Evolutionary conservation across 2,888 invertebrate species (phyloP).

Genomic region (Dasysyrphus albostriatus): DNA sequence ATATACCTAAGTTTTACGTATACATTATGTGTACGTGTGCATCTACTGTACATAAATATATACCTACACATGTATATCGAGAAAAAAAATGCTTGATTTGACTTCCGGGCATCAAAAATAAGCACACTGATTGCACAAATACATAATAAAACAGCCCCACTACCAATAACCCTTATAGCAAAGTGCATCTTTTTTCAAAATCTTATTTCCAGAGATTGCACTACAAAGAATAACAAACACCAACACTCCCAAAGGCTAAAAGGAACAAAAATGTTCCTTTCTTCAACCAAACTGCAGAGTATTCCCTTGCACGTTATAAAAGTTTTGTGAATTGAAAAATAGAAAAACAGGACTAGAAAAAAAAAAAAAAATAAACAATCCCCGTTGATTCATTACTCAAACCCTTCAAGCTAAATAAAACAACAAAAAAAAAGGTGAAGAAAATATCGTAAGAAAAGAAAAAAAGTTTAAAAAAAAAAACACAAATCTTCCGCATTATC

Average conservation of each 20-base stretch:
- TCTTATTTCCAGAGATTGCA: slow-evolving; percentile 29
- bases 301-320: neutral
- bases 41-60: neutral
- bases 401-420: slow-evolving; percentile 21
- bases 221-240: slow-evolving; percentile 36
- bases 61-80: neutral
- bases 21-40: too few species aligned
- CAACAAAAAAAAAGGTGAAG: neutral
- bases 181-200: slow-evolving; percentile 11
- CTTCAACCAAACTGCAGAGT: slow-evolving; percentile 6
- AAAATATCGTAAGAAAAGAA: neutral
- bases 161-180: slow-evolving; percentile 10
- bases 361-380: slow-evolving; percentile 21
- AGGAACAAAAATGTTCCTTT: neutral
- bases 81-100: slow-evolving; percentile 28
- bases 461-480: slow-evolving; percentile 12
- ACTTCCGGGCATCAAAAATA: slow-evolving; percentile 45
- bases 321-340: slow-evolving; percentile 31
- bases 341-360: slow-evolving; percentile 4
- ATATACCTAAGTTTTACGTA: neutral
- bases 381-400: slow-evolving; percentile 51
- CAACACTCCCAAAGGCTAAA: neutral
- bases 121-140: slow-evolving; percentile 50
- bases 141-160: slow-evolving; percentile 31
- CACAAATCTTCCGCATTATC: slow-evolving; percentile 37